A percentile compares a stretch with the other conserved stretches of the same genome.
Evolutionary conservation across 2,797 vertebrate genomes (phyloP).

Genomic region (Erpetoichthys calabaricus): DNA sequence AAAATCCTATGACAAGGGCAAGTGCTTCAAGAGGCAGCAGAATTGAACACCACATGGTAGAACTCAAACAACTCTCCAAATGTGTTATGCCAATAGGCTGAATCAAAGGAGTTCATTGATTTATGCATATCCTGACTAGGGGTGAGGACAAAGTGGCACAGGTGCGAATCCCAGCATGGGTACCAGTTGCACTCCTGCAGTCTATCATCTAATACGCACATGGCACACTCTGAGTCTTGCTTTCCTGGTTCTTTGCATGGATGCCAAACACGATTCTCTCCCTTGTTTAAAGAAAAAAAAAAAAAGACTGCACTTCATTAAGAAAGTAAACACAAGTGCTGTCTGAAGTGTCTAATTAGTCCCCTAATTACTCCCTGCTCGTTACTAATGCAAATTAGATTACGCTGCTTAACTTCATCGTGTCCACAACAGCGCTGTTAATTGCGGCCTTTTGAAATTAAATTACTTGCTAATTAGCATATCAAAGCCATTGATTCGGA

Average conservation of each 20-base stretch:
- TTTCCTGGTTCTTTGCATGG: constrained; percentile 14
- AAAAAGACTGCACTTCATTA: constrained; percentile 89
- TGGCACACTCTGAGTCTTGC: constrained; percentile 5
- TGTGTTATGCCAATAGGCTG: no score
- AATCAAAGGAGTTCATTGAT: no score
- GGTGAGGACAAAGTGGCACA: no score
- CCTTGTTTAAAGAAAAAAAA: constrained; percentile 43
- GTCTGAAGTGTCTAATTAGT: constrained; percentile 99
- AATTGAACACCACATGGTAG: no score
- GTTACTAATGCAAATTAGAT: constrained; percentile 99
- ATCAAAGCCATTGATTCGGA: constrained; percentile 99
- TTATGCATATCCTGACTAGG: no score
- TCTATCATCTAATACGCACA: no score
- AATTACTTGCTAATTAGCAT: constrained; percentile 99
- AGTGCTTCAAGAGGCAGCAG: no score
- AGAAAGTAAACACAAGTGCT: constrained; percentile 99
- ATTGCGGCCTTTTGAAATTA: constrained; percentile 99
- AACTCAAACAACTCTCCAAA: no score
- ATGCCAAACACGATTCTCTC: constrained; percentile 25
- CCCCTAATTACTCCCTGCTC: constrained; percentile 99
- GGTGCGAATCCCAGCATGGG: no score
- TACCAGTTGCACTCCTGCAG: no score
- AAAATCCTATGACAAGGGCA: no score
- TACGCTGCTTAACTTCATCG: constrained; percentile 99
- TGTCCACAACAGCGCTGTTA: constrained; percentile 99